Conservation (phyloP, 2,888 invertebrate species). For the Orchestes rusci region DNA sequence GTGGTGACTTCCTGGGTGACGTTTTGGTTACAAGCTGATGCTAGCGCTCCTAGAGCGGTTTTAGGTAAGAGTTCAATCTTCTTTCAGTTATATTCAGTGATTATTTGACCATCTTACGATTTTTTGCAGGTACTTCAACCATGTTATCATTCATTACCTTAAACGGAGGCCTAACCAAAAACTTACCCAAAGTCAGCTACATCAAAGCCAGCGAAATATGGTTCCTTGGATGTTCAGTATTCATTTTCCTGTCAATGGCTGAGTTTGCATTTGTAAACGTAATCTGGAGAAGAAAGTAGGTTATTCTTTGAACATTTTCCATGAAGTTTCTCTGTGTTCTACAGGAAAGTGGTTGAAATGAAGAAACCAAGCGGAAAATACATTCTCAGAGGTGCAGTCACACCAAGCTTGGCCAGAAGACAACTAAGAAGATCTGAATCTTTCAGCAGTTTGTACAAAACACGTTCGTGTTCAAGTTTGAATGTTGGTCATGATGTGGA, state of each 20-base stretch:
- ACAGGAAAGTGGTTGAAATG: slow-evolving; percentile 36
- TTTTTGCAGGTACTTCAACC: slow-evolving; percentile 64
- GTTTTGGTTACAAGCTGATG: slow-evolving; percentile 83
- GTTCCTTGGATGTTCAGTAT: slow-evolving; percentile 78
- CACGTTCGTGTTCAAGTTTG: slow-evolving; percentile 66
- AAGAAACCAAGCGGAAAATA: slow-evolving; percentile 57
- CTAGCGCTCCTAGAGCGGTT: slow-evolving; percentile 74
- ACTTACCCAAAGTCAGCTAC: slow-evolving; percentile 81
- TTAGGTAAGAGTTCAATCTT: slow-evolving; percentile 50
- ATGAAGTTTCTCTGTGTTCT: slow-evolving; percentile 11
- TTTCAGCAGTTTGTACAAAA: slow-evolving; percentile 55
- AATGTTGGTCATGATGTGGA: slow-evolving; percentile 46
- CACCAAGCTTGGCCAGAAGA: slow-evolving; percentile 67
- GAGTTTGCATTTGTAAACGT: slow-evolving; percentile 87
- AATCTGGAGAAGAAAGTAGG: slow-evolving; percentile 70
- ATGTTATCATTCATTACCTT: slow-evolving; percentile 83
- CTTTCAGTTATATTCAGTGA: not conserved
- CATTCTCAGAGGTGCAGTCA: slow-evolving; percentile 75
- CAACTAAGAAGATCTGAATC: slow-evolving; percentile 59
- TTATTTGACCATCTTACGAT: not conserved
- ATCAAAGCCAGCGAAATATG: slow-evolving; percentile 87
- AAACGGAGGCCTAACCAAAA: slow-evolving; percentile 77
- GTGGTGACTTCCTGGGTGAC: slow-evolving; percentile 85
- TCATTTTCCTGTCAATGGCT: slow-evolving; percentile 77
- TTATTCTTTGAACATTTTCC: not conserved